Evolutionary conservation across 2,113 vertebrate species (phyloP).

Genomic region (Phocoena phocoena): DNA sequence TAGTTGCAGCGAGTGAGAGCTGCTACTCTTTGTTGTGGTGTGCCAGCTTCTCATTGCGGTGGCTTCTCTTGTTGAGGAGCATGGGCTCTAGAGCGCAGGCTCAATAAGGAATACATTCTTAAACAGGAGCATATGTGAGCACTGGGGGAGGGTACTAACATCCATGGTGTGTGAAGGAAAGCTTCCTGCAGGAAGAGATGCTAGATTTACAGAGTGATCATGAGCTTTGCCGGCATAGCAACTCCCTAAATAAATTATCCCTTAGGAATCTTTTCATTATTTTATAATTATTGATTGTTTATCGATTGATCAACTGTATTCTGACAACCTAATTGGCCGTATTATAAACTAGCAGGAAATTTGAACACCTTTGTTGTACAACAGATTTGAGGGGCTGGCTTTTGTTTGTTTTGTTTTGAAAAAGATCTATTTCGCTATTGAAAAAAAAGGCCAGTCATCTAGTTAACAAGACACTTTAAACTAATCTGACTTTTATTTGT

Average conservation of each 20-base stretch:
- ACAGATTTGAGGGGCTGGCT: not conserved
- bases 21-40: no score
- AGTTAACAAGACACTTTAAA: not conserved
- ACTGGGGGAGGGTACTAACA: not conserved
- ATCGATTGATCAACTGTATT: not conserved
- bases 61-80: no score
- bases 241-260: not conserved
- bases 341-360: not conserved
- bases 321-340: not conserved
- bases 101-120: not conserved
- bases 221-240: not conserved
- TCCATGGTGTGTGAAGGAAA: fast-evolving
- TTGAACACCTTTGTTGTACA: not conserved
- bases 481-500: not conserved
- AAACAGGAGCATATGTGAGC: no score
- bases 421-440: not conserved
- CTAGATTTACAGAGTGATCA: not conserved
- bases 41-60: no score
- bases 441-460: not conserved
- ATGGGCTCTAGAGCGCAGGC: no score
- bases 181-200: not conserved
- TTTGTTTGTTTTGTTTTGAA: not conserved
- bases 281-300: not conserved
- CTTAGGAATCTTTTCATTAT: fast-evolving
- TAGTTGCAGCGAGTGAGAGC: no score